A percentile compares a stretch with the other conserved stretches of the same genome.
These are phyloP conservation scores for Hippocampus zosterae DNA, from an alignment of 2,113 vertebrate species.

Conservation along the genomic window DNA sequence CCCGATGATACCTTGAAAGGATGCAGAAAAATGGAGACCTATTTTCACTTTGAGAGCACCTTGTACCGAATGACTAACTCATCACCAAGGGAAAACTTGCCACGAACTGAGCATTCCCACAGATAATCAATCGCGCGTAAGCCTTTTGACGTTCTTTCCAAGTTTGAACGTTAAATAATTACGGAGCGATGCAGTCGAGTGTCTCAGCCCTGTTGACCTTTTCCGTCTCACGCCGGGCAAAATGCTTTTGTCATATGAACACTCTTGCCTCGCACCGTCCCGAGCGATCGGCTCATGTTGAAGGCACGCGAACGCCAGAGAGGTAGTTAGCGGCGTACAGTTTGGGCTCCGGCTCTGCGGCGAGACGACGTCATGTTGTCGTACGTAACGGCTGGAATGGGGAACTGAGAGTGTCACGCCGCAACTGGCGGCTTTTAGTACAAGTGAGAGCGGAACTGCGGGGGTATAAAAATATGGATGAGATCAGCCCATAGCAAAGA, in stretches of 20 bases:
- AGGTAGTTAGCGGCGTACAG: background rate
- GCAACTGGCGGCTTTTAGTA: background rate
- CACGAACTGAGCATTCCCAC: background rate
- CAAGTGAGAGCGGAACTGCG: background rate
- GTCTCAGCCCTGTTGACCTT: constrained; percentile 1
- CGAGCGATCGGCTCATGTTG: background rate
- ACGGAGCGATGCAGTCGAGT: background rate
- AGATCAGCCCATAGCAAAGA: constrained; percentile 1
- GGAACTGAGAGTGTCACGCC: background rate
- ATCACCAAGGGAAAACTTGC: constrained; percentile 1
- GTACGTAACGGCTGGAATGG: background rate
- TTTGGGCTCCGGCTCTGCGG: background rate
- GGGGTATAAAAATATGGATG: background rate
- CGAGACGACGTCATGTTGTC: background rate
- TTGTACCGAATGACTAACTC: constrained; percentile 16
- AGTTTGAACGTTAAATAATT: constrained; percentile 9
- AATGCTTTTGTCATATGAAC: too few species aligned
- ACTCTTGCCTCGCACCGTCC: background rate
- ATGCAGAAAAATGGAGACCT: too few species aligned
- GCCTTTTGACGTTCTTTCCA: background rate
- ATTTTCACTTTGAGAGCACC: background rate
- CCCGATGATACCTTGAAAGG: background rate
- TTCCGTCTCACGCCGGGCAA: background rate
- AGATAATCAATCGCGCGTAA: too few species aligned
- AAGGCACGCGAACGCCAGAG: background rate